phyloP scores from a whole-genome alignment of 2,797 vertebrate genomes.

The Uromys caudimaculatus region DNA sequence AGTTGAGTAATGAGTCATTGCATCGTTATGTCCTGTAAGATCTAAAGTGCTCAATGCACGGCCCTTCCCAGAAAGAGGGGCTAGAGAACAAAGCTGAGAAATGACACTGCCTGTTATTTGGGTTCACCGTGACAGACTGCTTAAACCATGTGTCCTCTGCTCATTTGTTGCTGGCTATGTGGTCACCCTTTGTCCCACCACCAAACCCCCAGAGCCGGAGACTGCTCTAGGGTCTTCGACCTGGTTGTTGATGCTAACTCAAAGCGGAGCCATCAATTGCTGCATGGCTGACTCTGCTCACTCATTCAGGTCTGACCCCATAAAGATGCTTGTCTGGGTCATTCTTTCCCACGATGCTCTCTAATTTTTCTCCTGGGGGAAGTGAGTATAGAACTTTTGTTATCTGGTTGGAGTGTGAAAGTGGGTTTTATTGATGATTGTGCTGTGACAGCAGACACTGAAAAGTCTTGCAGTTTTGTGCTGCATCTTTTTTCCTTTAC shows the following conservation, averaged over 20 bases:
- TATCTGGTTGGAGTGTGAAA: background rate
- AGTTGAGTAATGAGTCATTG: fast-evolving
- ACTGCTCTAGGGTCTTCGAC: background rate
- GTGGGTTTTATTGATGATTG: fast-evolving
- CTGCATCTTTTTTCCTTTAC: background rate
- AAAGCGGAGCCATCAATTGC: too few relatives aligned
- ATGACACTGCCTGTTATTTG: background rate
- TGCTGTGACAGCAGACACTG: too few relatives aligned
- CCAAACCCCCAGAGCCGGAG: fast-evolving
- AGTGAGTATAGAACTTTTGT: background rate
- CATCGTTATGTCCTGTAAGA: fast-evolving
- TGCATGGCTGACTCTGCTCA: background rate
- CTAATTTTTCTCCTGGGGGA: background rate
- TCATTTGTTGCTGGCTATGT: background rate
- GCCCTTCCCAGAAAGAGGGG: background rate
- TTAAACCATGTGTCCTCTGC: background rate
- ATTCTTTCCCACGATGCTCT: background rate
- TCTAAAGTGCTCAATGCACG: background rate
- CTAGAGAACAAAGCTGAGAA: background rate
- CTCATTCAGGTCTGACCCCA: background rate
- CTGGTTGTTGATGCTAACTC: background rate
- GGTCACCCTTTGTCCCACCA: too few relatives aligned
- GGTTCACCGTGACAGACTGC: fast-evolving
- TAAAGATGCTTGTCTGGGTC: fast-evolving
- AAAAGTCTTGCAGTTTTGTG: fast-evolving